Percentiles rank a stretch among this genome's conserved stretches.
Conservation (phyloP, 2,797 vertebrate genomes). For the Onychomys leucogaster region DNA sequence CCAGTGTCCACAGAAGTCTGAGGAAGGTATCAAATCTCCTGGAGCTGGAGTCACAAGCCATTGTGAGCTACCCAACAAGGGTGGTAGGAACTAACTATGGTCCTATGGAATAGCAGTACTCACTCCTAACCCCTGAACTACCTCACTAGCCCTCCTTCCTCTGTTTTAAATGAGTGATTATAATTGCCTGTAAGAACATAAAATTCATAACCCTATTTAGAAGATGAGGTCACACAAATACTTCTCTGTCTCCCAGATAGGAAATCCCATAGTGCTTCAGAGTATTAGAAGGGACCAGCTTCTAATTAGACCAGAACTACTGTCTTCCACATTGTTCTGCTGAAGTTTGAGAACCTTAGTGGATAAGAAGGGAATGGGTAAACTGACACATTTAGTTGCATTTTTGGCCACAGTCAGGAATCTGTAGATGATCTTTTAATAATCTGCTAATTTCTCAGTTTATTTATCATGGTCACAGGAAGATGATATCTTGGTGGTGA, state of each 20-base stretch:
- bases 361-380: conserved; percentile 21
- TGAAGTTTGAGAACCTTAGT: conserved; percentile 47
- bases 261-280: conserved; percentile 12
- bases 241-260: conserved; percentile 33
- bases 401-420: conserved; percentile 61
- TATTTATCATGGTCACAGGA: conserved; percentile 73
- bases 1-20: neutral
- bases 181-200: neutral
- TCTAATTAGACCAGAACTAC: neutral
- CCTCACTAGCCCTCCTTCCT: neutral
- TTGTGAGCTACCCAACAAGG: neutral
- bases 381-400: conserved; percentile 75
- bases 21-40: neutral
- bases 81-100: neutral
- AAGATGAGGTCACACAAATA: conserved; percentile 43
- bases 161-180: neutral
- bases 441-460: conserved; percentile 76
- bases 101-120: neutral
- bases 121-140: neutral
- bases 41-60: neutral
- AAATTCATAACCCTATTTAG: conserved; percentile 35
- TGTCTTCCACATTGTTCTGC: neutral
- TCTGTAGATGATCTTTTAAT: conserved; percentile 56
- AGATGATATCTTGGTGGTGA: conserved; percentile 69
- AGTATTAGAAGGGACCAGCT: conserved; percentile 34